Evolutionary conservation across 30 jellyfish, hydroid and myxozoan genomes (phyloP), one percentile per base, ranked within the genome.

Genomic region (Cassiopea xamachana): DNA sequence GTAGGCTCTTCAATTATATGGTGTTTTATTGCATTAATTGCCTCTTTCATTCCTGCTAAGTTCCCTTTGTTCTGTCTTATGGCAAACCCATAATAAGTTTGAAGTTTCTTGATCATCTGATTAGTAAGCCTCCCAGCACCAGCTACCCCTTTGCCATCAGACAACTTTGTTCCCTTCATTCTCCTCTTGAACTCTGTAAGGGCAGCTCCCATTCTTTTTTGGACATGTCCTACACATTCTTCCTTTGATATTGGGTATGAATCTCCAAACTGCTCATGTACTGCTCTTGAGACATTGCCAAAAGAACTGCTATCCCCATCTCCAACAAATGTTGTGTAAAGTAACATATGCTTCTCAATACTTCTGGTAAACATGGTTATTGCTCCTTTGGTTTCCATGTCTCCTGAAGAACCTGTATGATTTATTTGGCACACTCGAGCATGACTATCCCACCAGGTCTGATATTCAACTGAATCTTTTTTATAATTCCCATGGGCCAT

Each of bases 201-300:
- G 8, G 84, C 84, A 4, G 88, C 8, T 7, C 88, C 88, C 81
- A 79, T 45, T n/a, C 88, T 51, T 45, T 79, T 79, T 19, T 79
- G 88, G 13, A 59, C 0, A 59, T 59, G 69, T 14, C 69, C 69
- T 14, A 59, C 69, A 59, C 69, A 59, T 14, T 79, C 51, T 60
- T 59, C 69, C 69, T 59, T 59, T 59, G 8, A 7, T 59, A 59
- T 14, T 14, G 69, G 69, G 14, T 59, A 59, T 14, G 8, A 6
- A 14, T 59, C 69, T 6, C 14, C 69, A 59, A 59, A 59, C 14
- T 59, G 8, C 13, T 14, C 14, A 6, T 59, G 14, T 17, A 67
- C 9, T 16, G 86, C 47, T 27, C 67, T 6, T 43, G 14, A 6
- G 14, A 59, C 69, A 6, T 59, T 59, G 8, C 69, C 69, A 59